Evolutionary conservation across 2,888 invertebrate genomes (phyloP).

Genomic region (Brenthis hecate): DNA sequence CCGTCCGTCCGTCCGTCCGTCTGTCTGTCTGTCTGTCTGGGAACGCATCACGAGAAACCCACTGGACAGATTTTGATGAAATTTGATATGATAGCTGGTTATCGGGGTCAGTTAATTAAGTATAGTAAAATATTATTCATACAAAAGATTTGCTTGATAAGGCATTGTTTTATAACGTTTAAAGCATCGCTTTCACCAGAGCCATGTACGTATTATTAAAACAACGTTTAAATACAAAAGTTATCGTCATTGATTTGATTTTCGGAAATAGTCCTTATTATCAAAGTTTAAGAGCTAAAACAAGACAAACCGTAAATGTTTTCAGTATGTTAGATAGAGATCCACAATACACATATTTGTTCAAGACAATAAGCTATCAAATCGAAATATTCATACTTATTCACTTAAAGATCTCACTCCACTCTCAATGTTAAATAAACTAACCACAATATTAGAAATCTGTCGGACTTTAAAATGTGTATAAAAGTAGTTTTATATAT

Average conservation of each 20-base stretch:
- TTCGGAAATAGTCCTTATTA: not conserved
- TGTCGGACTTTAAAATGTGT: not conserved
- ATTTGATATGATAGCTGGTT: no score
- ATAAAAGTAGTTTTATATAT: no score
- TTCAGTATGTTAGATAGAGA: not conserved
- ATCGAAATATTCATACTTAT: slow-evolving; percentile 24
- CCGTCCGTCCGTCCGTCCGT: no score
- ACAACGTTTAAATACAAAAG: not conserved
- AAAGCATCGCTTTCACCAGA: no score
- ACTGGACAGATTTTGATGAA: no score
- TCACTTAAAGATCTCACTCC: slow-evolving; percentile 8
- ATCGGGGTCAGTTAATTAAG: no score
- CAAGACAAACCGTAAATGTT: not conserved
- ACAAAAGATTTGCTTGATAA: no score
- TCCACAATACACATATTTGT: slow-evolving; percentile 9
- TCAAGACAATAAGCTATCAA: slow-evolving; percentile 25
- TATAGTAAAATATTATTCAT: no score
- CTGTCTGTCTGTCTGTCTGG: no score
- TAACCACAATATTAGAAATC: not conserved
- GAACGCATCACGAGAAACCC: no score
- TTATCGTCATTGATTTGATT: not conserved
- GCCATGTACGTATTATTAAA: no score
- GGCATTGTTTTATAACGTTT: no score
- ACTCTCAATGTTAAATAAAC: not conserved
- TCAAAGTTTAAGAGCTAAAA: not conserved